Evolutionary conservation across 2,888 invertebrate species (phyloP), one percentile per base, ranked within the genome.

Genomic region (Synanthedon myopaeformis): DNA sequence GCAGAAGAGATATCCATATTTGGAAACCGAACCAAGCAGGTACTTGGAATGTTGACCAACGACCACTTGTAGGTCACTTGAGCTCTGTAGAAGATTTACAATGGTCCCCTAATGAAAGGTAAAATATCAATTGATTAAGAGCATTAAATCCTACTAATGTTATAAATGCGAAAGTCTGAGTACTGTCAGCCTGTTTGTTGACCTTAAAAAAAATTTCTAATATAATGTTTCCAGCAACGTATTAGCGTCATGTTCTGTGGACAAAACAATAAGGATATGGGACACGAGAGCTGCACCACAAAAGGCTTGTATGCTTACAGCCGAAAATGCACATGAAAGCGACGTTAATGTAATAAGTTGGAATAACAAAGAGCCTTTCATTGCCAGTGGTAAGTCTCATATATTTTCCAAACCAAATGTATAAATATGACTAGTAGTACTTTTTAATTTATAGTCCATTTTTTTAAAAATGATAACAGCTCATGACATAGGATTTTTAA

Each of bases 301-400:
- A 53, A 95, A 96, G 72, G 96, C 97, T 0, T 97, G 97, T 71
- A 98, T 98, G 94, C 77, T 98, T 51, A 94, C 95, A 0, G 92
- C 93, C 52, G 90, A 91, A 45, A 91, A 94, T 67, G 96, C 98
- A 4, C 99, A 99, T 76, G 89, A 93, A 56, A 92, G 91, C 65
- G 99, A 99, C 77, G 92, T 99, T 2, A 99, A 99, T 88, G 99
- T 99, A 1, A 95, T 99, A 67, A 94, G 95, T 63, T 99, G 99
- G 99, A 99, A 99, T 79, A 90, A 84, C 56, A 92, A 92, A 64
- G 98, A 98, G 72, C 94, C 95, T 3, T 95, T 97, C 66, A 94
- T 98, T 64, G 92, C 93, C 10, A 96, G 96, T 67, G 92, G 90
- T 90, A 81, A 76, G 74, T 65, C 55, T 58, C 42, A 28, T 19